These are phyloP conservation scores for Muntiacus muntjak DNA, from an alignment of 2,113 vertebrate species.

Conservation along the genomic window DNA sequence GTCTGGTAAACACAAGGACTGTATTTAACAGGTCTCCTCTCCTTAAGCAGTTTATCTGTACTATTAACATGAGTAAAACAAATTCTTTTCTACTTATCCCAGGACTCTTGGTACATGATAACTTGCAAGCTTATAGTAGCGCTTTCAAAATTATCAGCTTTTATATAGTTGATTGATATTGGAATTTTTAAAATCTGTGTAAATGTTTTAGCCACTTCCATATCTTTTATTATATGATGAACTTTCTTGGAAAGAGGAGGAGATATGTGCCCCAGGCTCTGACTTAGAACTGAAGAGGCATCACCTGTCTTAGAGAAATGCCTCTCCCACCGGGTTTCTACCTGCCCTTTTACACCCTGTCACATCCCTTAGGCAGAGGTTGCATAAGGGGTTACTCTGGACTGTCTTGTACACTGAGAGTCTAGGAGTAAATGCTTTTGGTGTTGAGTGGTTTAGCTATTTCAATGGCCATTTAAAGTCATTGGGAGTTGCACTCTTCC, in stretches of 20 bases:
- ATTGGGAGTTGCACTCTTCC: neutral
- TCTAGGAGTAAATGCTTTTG: neutral
- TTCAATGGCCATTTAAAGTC: neutral
- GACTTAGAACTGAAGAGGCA: neutral
- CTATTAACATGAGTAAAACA: neutral
- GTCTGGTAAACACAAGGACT: neutral
- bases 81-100: neutral
- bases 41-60: neutral
- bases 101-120: neutral
- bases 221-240: neutral
- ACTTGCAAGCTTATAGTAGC: neutral
- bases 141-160: neutral
- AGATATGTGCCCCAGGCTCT: neutral
- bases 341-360: neutral
- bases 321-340: neutral
- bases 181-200: neutral
- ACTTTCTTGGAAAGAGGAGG: neutral
- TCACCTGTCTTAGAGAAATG: neutral
- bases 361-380: neutral
- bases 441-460: neutral
- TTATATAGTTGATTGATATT: neutral
- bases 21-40: neutral
- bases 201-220: neutral
- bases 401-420: accelerated
- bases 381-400: neutral